Percentiles rank a stretch among this genome's conserved stretches.
Evolutionary conservation across 2,797 vertebrate species (phyloP).

Genomic region (Loris lydekkerianus): DNA sequence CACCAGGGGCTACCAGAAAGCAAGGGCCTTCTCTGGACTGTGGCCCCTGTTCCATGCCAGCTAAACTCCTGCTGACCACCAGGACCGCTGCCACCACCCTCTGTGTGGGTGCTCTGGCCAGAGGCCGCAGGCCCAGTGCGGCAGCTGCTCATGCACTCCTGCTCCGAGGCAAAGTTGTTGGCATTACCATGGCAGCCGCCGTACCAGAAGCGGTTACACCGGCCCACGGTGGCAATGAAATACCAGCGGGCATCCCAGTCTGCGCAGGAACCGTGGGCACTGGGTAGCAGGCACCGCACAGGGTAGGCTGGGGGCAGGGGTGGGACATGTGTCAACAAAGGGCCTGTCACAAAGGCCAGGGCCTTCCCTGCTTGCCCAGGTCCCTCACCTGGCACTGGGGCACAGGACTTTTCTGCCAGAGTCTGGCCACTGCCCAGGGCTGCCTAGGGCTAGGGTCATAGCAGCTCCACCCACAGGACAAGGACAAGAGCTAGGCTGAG

Average conservation of each 20-base stretch:
- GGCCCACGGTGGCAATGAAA: constrained; percentile 90
- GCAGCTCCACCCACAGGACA: background rate
- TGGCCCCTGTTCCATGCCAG: background rate
- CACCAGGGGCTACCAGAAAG: constrained; percentile 32
- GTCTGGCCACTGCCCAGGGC: background rate
- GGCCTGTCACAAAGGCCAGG: background rate
- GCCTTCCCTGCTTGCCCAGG: background rate
- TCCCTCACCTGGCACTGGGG: background rate
- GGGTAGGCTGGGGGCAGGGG: constrained; percentile 86
- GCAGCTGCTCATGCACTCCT: constrained; percentile 93
- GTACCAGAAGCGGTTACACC: constrained; percentile 96
- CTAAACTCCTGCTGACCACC: constrained; percentile 60
- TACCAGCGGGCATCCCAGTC: constrained; percentile 94
- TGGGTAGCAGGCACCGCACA: constrained; percentile 92
- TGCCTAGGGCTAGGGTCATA: background rate
- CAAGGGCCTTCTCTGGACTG: background rate
- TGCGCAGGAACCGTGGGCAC: constrained; percentile 92
- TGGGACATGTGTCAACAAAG: background rate
- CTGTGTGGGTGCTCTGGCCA: background rate
- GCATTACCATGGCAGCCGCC: constrained; percentile 95
- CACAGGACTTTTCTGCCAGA: background rate
- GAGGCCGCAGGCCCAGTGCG: constrained; percentile 16
- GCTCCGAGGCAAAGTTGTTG: constrained; percentile 94
- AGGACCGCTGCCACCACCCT: background rate
- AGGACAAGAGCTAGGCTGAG: no score